Percentiles rank a stretch among this genome's conserved stretches.
phyloP scores from a whole-genome alignment of 2,888 invertebrate genomes.

The Clivina fossor region DNA sequence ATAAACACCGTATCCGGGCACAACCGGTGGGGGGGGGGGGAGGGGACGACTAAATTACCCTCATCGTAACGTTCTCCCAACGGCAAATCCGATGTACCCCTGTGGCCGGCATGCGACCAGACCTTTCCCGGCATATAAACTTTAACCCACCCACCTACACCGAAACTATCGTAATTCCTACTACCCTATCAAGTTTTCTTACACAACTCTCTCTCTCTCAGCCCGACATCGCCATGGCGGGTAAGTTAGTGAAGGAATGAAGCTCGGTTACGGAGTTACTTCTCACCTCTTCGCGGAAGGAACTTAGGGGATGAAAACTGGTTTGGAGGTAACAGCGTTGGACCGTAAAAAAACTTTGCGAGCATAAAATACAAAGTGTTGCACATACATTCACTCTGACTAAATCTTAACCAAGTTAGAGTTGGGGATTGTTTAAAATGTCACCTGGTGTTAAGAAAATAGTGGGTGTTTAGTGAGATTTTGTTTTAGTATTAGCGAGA shows the following conservation, averaged over 20 bases:
- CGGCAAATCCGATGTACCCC: constrained; percentile 14
- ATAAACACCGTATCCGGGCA: neutral
- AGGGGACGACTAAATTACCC: constrained; percentile 18
- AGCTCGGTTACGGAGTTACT: constrained; percentile 1
- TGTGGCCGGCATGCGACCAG: constrained; percentile 9
- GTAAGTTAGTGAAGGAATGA: too few relatives aligned
- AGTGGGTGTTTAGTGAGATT: too few relatives aligned
- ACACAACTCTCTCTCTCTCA: neutral
- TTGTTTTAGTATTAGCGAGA: too few relatives aligned
- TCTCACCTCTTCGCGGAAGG: neutral
- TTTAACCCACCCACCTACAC: constrained; percentile 22
- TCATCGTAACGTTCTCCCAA: constrained; percentile 3
- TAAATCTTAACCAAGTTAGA: too few relatives aligned
- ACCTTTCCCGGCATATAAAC: constrained; percentile 19
- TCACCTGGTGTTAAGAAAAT: too few relatives aligned
- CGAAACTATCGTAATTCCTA: constrained; percentile 30
- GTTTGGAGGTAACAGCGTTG: neutral
- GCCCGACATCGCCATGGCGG: neutral
- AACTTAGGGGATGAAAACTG: neutral
- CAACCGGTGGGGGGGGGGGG: too few relatives aligned
- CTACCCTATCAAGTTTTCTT: constrained; percentile 28
- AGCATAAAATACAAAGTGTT: constrained; percentile 26
- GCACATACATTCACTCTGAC: too few relatives aligned
- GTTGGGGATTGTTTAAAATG: too few relatives aligned
- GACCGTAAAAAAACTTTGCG: constrained; percentile 6